A percentile compares a stretch with the other conserved stretches of the same genome.
Evolutionary conservation across 2,113 vertebrate genomes (phyloP).

Genomic region (Apaloderma vittatum): DNA sequence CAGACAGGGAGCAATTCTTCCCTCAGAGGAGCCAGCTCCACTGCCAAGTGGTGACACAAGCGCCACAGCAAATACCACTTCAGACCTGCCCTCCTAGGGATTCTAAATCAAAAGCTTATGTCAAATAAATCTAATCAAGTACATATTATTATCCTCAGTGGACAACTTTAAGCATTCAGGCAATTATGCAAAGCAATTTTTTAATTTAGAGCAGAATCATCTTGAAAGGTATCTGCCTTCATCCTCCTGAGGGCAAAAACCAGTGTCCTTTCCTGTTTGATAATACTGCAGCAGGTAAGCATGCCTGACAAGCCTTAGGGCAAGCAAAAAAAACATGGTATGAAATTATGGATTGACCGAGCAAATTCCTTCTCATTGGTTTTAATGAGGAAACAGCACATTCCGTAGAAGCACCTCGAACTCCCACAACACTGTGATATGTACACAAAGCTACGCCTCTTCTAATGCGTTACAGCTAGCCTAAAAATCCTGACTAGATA

Average conservation of each 20-base stretch:
- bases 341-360: neutral
- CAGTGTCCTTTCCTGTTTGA: constrained; percentile 48
- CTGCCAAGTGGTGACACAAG: neutral
- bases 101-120: neutral
- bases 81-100: neutral
- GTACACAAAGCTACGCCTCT: neutral
- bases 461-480: neutral
- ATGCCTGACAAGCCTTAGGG: neutral
- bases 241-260: neutral
- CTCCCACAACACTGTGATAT: neutral
- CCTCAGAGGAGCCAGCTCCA: accelerated
- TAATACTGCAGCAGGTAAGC: constrained; percentile 16
- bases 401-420: neutral
- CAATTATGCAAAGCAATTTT: neutral
- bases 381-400: neutral
- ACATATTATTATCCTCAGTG: neutral
- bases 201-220: neutral
- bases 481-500: neutral
- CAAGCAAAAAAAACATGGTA: neutral
- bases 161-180: neutral
- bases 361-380: neutral
- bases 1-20: neutral
- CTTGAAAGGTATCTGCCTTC: neutral
- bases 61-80: accelerated
- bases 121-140: neutral